Evolutionary conservation across 2,888 invertebrate genomes (phyloP).

Genomic region (Fragum sueziense): DNA sequence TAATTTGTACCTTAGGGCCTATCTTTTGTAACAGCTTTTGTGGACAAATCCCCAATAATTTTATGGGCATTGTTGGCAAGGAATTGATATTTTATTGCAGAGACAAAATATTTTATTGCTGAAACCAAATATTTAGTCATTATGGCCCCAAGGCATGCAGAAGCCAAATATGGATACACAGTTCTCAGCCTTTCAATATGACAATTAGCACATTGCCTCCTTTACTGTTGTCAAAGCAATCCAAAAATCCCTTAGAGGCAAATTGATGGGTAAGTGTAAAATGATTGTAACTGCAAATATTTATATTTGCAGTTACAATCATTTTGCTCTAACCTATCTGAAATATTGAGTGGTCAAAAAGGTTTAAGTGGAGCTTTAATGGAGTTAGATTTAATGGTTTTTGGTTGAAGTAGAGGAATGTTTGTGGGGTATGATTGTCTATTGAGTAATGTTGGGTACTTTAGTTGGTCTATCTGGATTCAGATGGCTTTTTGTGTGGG

Average conservation of each 20-base stretch:
- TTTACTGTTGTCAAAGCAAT: not conserved
- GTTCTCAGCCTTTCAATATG: not conserved
- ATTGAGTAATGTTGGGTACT: constrained; percentile 28
- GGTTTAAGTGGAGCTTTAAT: constrained; percentile 2
- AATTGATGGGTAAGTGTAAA: not conserved
- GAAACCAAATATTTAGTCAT: not conserved
- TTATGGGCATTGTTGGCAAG: not conserved
- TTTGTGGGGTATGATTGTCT: constrained; percentile 22
- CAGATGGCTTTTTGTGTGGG: not conserved
- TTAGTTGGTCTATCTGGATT: not conserved
- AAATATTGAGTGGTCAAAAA: not conserved
- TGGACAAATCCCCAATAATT: too few relatives aligned
- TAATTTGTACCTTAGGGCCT: too few relatives aligned
- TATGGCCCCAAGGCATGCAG: not conserved
- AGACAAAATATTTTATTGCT: not conserved
- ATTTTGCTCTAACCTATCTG: too few relatives aligned
- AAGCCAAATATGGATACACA: not conserved
- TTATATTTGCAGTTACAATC: too few relatives aligned
- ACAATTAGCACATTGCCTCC: constrained; percentile 23
- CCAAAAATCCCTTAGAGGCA: not conserved
- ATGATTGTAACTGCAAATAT: too few relatives aligned
- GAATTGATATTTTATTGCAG: not conserved
- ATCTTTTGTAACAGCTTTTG: too few relatives aligned
- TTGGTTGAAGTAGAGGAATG: constrained; percentile 1
- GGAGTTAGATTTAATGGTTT: constrained; percentile 16